These are phyloP conservation scores for Manduca sexta DNA, from an alignment of 1,140 invertebrate species.

Conservation along the genomic window DNA sequence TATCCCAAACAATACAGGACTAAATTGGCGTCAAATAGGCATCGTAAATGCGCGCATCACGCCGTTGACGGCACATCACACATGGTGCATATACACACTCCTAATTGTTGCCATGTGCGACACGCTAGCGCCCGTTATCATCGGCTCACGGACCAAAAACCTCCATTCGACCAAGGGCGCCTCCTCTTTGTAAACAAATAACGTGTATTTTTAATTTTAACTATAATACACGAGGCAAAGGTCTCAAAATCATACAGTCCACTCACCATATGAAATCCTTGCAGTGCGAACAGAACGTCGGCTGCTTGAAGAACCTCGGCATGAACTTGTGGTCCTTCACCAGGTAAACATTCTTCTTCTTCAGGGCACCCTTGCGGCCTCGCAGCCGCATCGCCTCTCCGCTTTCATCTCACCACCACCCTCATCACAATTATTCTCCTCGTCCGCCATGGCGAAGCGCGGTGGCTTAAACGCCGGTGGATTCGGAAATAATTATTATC, in stretches of 20 bases:
- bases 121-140: conserved; percentile 18
- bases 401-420: conserved; percentile 79
- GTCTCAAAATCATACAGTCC: conserved; percentile 7
- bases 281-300: conserved; percentile 99
- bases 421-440: conserved; percentile 79
- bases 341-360: conserved; percentile 99
- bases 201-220: conserved; percentile 56
- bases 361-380: conserved; percentile 95
- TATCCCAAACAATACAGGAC: conserved; percentile 11
- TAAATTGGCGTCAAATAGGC: conserved; percentile 6
- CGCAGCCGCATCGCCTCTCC: conserved; percentile 83
- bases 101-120: conserved; percentile 1
- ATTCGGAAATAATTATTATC: conserved; percentile 52
- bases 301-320: conserved; percentile 99
- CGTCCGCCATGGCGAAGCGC: conserved; percentile 76
- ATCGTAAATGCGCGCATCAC: background rate
- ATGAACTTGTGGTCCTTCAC: conserved; percentile 99
- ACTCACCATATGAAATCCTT: conserved; percentile 99
- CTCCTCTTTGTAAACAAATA: conserved; percentile 64
- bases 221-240: conserved; percentile 23
- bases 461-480: conserved; percentile 37
- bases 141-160: conserved; percentile 25
- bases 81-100: background rate
- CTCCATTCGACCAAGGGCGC: conserved; percentile 33
- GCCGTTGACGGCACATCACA: too few relatives aligned